Evolutionary conservation across 2,888 invertebrate genomes (phyloP), one percentile per base, ranked within the genome.

Genomic region (Phaonia tiefii): DNA sequence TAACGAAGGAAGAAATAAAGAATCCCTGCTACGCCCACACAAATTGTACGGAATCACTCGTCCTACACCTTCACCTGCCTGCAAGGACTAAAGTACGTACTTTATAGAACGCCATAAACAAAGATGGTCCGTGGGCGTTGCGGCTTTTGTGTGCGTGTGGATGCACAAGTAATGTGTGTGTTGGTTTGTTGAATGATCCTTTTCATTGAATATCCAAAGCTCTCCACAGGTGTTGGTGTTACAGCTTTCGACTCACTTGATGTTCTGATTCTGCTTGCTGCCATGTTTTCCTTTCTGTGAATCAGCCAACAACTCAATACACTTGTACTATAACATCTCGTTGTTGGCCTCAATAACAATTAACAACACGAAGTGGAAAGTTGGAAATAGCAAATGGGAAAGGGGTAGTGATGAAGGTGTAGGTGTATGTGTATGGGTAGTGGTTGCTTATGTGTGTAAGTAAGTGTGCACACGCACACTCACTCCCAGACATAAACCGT

Each of bases 171-270:
- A n/a, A n/a, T n/a, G n/a, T n/a, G n/a, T n/a, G n/a, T n/a, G n/a
- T n/a, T n/a, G n/a, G n/a, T n/a, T n/a, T n/a, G n/a, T n/a, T n/a
- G 66, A 71, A 63, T 51, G 44, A 54, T 65, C 39, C 54, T 71
- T 71, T 74, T 75, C 69, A 73, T 67, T 75, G 67, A 72, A 67
- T 60, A 63, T 15, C 54, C 56, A 67, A 74, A 67, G 51, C 37
- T 69, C 67, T 81, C 75, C 54, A 69, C 67, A 63, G 75, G 63
- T 78, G 60, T 74, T 77, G 65, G 74, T 66, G 66, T 58, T 51
- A 20, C 11, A 10, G 22, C 22, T 51, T 58, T 60, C 60, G 20
- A 39, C 11, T n/a, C n/a, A 39, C 10, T 22, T 63, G 63, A 39
- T 42, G 63, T 20, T 20, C 20, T 17, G 15, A 15, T 37, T 4